phyloP scores from a whole-genome alignment of 64 coral and sea anemone genomes.

The Cladopsammia gracilis region DNA sequence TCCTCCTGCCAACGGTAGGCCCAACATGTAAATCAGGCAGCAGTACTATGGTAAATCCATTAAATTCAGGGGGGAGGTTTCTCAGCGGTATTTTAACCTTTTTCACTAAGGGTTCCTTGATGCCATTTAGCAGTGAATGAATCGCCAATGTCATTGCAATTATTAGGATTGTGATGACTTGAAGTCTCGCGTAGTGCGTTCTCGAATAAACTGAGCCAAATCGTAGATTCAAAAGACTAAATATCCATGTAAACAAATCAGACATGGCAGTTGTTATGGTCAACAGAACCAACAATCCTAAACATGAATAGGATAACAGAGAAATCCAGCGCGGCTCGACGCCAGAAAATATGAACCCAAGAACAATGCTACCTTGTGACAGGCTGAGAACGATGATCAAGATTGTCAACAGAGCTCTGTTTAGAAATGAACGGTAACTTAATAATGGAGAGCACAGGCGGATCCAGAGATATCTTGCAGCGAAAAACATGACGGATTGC shows the following conservation, averaged over 20 bases:
- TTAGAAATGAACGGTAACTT: slow-evolving; percentile 33
- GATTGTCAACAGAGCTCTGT: slow-evolving; percentile 40
- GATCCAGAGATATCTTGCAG: slow-evolving; percentile 83
- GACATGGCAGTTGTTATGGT: slow-evolving; percentile 49
- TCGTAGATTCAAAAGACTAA: no score
- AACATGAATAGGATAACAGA: slow-evolving; percentile 57
- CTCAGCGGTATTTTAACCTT: slow-evolving; percentile 72
- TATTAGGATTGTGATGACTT: slow-evolving; percentile 40
- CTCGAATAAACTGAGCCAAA: not conserved
- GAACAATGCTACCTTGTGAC: slow-evolving; percentile 78
- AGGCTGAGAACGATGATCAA: slow-evolving; percentile 55
- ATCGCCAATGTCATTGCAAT: not conserved
- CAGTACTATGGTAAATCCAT: slow-evolving; percentile 76
- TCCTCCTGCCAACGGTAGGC: slow-evolving; percentile 74
- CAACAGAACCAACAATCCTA: slow-evolving; percentile 66
- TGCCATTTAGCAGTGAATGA: slow-evolving; percentile 56
- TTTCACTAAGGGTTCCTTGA: slow-evolving; percentile 59
- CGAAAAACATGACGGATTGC: slow-evolving; percentile 78
- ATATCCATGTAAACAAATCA: slow-evolving; percentile 51
- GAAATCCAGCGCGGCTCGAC: slow-evolving; percentile 83
- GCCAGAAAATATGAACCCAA: slow-evolving; percentile 80
- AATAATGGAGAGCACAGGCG: slow-evolving; percentile 67
- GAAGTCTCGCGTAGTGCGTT: slow-evolving; percentile 22
- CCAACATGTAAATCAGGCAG: slow-evolving; percentile 89
- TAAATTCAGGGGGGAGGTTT: slow-evolving; percentile 75